These are phyloP conservation scores for Hyles vespertilio DNA, from an alignment of 1,140 invertebrate species.

Conservation along the genomic window DNA sequence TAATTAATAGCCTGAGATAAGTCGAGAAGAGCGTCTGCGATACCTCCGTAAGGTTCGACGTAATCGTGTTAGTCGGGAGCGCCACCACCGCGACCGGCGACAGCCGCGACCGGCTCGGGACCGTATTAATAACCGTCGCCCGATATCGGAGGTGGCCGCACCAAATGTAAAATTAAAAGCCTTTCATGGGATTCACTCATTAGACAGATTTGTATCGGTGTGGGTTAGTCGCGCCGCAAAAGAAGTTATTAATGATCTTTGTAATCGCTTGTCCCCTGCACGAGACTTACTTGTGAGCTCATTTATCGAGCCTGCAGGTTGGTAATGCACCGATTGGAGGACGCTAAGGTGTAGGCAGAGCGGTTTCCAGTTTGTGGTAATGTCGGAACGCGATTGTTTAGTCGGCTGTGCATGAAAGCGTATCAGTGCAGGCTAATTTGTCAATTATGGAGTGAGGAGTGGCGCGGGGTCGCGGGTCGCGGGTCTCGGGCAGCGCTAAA, in stretches of 20 bases:
- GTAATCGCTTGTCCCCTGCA: conserved; percentile 37
- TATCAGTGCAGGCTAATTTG: conserved; percentile 44
- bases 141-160: conserved; percentile 57
- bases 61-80: conserved; percentile 58
- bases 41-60: conserved; percentile 43
- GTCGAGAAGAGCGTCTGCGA: conserved; percentile 51
- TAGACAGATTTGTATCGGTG: conserved; percentile 61
- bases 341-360: conserved; percentile 17
- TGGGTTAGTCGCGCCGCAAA: conserved; percentile 47
- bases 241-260: conserved; percentile 56
- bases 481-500: conserved; percentile 43
- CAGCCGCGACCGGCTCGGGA: conserved; percentile 42
- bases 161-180: conserved; percentile 73
- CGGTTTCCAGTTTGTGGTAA: conserved; percentile 21
- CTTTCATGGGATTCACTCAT: conserved; percentile 67
- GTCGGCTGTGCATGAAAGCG: conserved; percentile 30
- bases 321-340: too few species aligned
- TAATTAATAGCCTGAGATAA: conserved; percentile 73
- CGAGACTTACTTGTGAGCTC: conserved; percentile 26
- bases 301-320: conserved; percentile 28
- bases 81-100: conserved; percentile 47
- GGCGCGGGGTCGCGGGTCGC: conserved; percentile 19
- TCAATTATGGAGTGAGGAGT: conserved; percentile 39
- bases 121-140: conserved; percentile 67
- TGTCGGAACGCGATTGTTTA: conserved; percentile 24